Evolutionary conservation across 1,140 invertebrate species (phyloP).

Genomic region (Formica selysi): DNA sequence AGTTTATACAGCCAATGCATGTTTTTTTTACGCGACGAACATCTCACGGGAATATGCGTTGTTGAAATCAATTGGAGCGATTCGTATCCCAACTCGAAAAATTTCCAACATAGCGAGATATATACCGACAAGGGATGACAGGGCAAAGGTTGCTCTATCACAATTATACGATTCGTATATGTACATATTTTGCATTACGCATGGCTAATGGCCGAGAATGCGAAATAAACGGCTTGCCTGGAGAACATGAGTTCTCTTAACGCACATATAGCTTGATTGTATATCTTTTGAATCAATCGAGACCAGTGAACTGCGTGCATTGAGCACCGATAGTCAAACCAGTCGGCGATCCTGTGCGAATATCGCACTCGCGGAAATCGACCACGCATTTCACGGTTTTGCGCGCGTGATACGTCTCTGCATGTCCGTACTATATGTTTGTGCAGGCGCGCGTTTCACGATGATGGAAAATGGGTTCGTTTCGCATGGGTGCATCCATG

Average conservation of each 20-base stretch:
- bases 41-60: slow-evolving; percentile 39
- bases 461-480: slow-evolving; percentile 2
- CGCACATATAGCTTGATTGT: slow-evolving; percentile 22
- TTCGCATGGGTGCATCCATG: slow-evolving; percentile 7
- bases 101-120: background rate
- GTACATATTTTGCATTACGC: slow-evolving; percentile 9
- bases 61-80: slow-evolving; percentile 45
- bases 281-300: slow-evolving; percentile 54
- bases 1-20: slow-evolving; percentile 31
- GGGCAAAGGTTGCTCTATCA: slow-evolving; percentile 9
- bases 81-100: slow-evolving; percentile 18
- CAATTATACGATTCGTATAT: slow-evolving; percentile 28
- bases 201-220: slow-evolving; percentile 37
- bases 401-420: slow-evolving; percentile 9
- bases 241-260: slow-evolving; percentile 16
- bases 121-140: background rate
- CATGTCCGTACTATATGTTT: background rate
- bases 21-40: slow-evolving; percentile 49
- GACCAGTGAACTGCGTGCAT: slow-evolving; percentile 48
- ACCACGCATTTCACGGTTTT: slow-evolving; percentile 51
- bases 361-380: slow-evolving; percentile 42
- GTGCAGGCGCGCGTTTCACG: background rate
- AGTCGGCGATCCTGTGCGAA: slow-evolving; percentile 29
- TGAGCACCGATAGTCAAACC: slow-evolving; percentile 50
- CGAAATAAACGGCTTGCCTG: slow-evolving; percentile 41